Base-by-base conservation (phyloP, 1,140 invertebrate species). In the Telenomus remus region DNA sequence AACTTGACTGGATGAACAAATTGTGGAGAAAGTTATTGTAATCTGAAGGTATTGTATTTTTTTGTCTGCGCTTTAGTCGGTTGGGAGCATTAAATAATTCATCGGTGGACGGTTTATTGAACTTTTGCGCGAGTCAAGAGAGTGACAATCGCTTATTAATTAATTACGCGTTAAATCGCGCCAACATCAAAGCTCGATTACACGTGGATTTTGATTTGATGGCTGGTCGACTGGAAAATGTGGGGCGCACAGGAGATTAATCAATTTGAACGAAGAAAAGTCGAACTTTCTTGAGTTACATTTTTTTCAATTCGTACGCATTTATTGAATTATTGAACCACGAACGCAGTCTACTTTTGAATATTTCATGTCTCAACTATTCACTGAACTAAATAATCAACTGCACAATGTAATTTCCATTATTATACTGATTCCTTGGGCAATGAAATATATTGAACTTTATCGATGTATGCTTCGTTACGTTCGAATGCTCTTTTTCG, bases 321-420 rank as follows among this genome's bases (percentile, higher is more conserved):
- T 39, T 44, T 14, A 44, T 12, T 1, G 11, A 12, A 44, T 44
- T 13, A 44, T 13, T 44, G 43, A 44, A 44, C n/a, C 43, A 44
- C 43, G 13, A 44, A 44, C 11, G n/a, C 11, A 12, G 12, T 44
- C 11, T 44, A 13, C 43, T 44, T 13, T 44, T 44, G 12, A 44
- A 44, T 14, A 44, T 13, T 39, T n/a, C 1, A 44, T 13, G 7
- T 44, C n/a, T 44, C 13, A 7, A 12, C 43, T 12, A 13, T 44
- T 44, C 43, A 13, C 6, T 44, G 43, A 44, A 13, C 12, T 44
- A 44, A 44, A 44, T 44, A 44, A 44, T 44, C 11, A 44, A 13
- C 13, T 44, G 12, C 37, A 11, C 37, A 13, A 13, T 13, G 12
- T 44, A 44, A 44, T 44, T 44, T 44, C 11, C 13, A 13, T 44